These are phyloP conservation scores for Lochmaea crataegi DNA, from an alignment of 2,888 invertebrate genomes.

Conservation along the genomic window DNA sequence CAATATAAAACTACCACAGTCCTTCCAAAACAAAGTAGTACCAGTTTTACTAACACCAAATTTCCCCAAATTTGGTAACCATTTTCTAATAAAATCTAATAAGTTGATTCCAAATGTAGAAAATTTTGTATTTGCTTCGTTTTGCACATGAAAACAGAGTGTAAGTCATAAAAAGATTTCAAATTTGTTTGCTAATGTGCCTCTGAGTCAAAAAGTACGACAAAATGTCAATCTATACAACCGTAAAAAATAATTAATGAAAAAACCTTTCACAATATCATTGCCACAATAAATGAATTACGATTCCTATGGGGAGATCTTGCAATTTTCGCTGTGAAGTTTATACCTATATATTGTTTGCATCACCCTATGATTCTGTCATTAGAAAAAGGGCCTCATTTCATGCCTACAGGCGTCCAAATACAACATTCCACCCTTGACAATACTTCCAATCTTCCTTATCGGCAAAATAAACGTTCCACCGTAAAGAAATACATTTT, in stretches of 20 bases:
- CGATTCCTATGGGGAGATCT: conserved; percentile 52
- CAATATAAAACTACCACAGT: too few relatives aligned
- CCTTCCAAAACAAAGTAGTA: too few relatives aligned
- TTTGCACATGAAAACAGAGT: background rate
- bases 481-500: conserved; percentile 59
- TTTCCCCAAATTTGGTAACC: too few relatives aligned
- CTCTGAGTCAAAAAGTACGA: conserved; percentile 6
- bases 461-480: conserved; percentile 55
- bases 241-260: conserved; percentile 45
- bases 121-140: too few relatives aligned
- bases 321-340: conserved; percentile 53
- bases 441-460: conserved; percentile 47
- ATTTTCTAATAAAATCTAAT: too few relatives aligned
- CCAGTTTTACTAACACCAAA: too few relatives aligned
- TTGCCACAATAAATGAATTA: conserved; percentile 43
- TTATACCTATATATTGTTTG: conserved; percentile 56
- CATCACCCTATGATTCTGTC: conserved; percentile 64
- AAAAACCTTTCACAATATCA: conserved; percentile 39
- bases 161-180: background rate
- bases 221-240: conserved; percentile 31
- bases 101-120: too few relatives aligned
- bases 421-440: conserved; percentile 39
- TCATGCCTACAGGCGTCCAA: conserved; percentile 49
- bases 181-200: background rate
- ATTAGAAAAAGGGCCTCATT: conserved; percentile 61